Evolutionary conservation across 2,113 vertebrate species (phyloP).

Genomic region (Lathamus discolor): DNA sequence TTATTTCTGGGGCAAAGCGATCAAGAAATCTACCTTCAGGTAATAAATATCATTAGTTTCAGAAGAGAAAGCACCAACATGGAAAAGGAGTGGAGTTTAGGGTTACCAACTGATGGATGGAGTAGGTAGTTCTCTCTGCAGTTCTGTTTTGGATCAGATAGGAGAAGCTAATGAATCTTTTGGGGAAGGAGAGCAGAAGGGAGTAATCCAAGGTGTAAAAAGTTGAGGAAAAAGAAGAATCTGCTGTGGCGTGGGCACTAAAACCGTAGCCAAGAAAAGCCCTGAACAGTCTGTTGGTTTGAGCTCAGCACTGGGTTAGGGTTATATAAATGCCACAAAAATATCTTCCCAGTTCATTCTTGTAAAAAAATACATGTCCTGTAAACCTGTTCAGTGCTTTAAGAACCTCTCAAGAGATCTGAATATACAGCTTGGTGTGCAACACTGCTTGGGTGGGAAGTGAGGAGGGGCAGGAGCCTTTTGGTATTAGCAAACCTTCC

Average conservation of each 20-base stretch:
- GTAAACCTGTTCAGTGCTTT: background rate
- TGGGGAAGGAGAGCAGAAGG: background rate
- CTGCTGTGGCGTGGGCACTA: background rate
- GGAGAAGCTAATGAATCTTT: background rate
- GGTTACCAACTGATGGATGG: background rate
- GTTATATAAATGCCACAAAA: background rate
- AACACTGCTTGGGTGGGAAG: fast-evolving
- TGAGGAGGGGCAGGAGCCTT: background rate
- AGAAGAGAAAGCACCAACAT: background rate
- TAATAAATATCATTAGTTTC: background rate
- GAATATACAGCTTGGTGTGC: background rate
- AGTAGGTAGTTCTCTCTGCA: background rate
- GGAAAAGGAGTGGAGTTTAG: background rate
- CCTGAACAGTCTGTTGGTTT: background rate
- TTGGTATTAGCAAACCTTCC: background rate
- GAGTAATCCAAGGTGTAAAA: background rate
- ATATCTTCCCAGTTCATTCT: background rate
- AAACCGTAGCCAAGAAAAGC: background rate
- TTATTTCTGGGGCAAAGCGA: background rate
- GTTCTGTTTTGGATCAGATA: background rate
- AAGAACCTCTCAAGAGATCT: background rate
- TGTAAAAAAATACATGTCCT: background rate
- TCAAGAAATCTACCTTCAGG: background rate
- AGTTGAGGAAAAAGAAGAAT: background rate
- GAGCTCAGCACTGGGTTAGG: background rate